Conservation (phyloP, 2,888 invertebrate genomes). For the Epistrophe eligans region DNA sequence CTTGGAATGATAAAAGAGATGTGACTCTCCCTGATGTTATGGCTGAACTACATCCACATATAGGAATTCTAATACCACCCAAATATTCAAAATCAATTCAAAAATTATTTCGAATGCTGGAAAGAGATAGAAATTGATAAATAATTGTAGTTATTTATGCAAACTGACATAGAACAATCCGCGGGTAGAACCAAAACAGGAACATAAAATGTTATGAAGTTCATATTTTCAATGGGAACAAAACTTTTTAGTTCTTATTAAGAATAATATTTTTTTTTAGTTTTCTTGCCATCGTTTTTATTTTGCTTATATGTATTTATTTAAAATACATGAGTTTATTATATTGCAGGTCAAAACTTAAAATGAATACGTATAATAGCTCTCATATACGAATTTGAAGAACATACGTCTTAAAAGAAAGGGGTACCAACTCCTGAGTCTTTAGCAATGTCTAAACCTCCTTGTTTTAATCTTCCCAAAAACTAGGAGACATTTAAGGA, state of each 20-base stretch:
- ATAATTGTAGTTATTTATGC: constrained; percentile 64
- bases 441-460: too few species aligned
- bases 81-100: constrained; percentile 63
- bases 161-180: constrained; percentile 46
- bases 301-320: not conserved
- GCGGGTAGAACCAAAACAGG: constrained; percentile 39
- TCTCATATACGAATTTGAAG: too few species aligned
- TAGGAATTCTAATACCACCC: constrained; percentile 9
- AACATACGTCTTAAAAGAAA: too few species aligned
- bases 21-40: not conserved
- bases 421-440: too few species aligned
- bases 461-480: too few species aligned
- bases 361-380: too few species aligned
- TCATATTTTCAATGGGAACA: not conserved
- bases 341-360: too few species aligned
- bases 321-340: too few species aligned
- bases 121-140: constrained; percentile 56
- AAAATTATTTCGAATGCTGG: constrained; percentile 18
- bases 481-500: too few species aligned
- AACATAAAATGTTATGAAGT: constrained; percentile 40
- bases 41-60: not conserved
- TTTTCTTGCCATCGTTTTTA: not conserved
- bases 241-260: not conserved
- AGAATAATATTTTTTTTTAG: not conserved
- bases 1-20: constrained; percentile 25